Evolutionary conservation across 2,888 invertebrate genomes (phyloP), one percentile per base, ranked within the genome.

Genomic region (Himalopsyche anomala): DNA sequence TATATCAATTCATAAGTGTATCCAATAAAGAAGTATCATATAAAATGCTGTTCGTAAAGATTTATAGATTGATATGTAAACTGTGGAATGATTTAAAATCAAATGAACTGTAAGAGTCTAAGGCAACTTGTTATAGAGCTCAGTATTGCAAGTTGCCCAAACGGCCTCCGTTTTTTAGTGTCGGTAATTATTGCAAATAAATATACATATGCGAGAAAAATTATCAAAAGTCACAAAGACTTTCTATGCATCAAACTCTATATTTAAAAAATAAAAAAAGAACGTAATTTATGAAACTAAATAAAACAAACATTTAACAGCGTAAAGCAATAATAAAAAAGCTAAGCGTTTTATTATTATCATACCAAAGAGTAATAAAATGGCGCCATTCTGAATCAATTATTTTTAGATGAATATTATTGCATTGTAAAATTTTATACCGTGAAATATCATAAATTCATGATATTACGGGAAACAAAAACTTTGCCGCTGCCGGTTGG

Each of bases 261-360:
- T 62, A 62, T 62, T 19, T 62, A 1, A 19, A 19, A 17, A 62
- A 1, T 62, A n/a, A 36, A 74, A 74, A 74, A 38, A 36, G 28
- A 74, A 74, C 38, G n/a, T 9, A 1, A 15, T 74, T 74, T 74
- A 74, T 5, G 74, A 74, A 36, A 36, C 4, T 15, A 5, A 74
- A 74, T 74, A 38, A 36, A 74, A 38, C 12, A 36, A 74, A 38
- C 74, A 38, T 38, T 74, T 19, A 38, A 74, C 15, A 1, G 15
- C 36, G 11, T 36, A 36, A 69, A 69, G 69, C 36, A 36, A 38
- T 74, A 74, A 62, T 62, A 62, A 62, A 74, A 15, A 74, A 74
- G 11, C 74, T 74, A 74, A 74, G 74, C 74, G 74, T 74, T 74
- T 74, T 74, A 74, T 74, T 74, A 74, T 74, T 12, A 74, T 38